These are phyloP conservation scores for Columba janthina DNA, from an alignment of 2,113 vertebrate species.

Conservation along the genomic window DNA sequence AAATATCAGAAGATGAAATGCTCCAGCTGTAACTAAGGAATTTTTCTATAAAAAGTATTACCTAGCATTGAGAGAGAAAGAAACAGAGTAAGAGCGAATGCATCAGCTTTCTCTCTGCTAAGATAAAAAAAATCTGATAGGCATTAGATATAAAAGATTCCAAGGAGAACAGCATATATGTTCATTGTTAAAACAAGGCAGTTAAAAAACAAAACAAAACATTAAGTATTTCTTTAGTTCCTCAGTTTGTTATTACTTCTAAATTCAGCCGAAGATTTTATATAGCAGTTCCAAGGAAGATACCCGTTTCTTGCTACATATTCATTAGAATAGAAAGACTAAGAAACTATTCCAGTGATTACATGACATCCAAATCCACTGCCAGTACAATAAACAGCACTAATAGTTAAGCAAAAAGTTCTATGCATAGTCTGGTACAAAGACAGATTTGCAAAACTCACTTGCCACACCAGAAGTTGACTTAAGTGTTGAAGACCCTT, in stretches of 20 bases:
- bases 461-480: neutral
- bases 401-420: neutral
- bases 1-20: neutral
- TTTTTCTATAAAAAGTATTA: neutral
- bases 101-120: neutral
- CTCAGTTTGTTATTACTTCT: neutral
- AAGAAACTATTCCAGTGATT: neutral
- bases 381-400: neutral
- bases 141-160: neutral
- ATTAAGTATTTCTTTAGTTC: neutral
- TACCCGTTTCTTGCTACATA: neutral
- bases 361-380: neutral
- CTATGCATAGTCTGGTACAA: accelerated
- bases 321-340: neutral
- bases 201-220: neutral
- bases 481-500: neutral
- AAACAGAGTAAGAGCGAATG: neutral
- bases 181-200: neutral
- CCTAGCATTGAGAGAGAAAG: neutral
- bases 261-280: neutral
- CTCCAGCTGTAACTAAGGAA: neutral
- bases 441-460: neutral
- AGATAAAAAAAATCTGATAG: neutral
- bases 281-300: neutral
- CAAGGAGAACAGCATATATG: neutral